phyloP scores from a whole-genome alignment of 2,797 vertebrate species.

The Helicolenus hilgendorfi region DNA sequence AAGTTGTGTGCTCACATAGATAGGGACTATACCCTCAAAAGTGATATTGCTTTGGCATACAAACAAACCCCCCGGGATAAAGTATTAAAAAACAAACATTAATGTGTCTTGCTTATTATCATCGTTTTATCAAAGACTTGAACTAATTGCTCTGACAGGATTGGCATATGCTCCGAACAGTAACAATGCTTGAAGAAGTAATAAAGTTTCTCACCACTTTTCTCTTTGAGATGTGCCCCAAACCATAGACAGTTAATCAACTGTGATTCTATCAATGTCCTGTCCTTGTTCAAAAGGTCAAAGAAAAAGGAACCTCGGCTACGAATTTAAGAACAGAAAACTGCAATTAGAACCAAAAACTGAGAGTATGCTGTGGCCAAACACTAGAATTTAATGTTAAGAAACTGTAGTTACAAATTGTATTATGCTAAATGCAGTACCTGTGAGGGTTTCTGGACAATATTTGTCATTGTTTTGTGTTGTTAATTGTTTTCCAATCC shows the following conservation, averaged over 20 bases:
- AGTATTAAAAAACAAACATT: not conserved
- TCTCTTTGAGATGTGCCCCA: not conserved
- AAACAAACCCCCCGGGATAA: not conserved
- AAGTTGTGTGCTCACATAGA: not conserved
- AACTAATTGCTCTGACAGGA: not conserved
- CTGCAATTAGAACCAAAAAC: not conserved
- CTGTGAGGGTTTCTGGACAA: too few species aligned
- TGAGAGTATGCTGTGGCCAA: not conserved
- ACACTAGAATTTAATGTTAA: not conserved
- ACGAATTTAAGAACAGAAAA: not conserved
- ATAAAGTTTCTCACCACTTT: not conserved
- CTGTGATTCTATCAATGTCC: not conserved
- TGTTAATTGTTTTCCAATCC: too few species aligned
- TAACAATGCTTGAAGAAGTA: not conserved
- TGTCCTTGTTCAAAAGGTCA: not conserved
- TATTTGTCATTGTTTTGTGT: too few species aligned
- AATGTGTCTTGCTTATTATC: not conserved
- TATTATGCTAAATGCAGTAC: too few species aligned
- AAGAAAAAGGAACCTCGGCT: not conserved
- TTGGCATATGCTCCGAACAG: not conserved
- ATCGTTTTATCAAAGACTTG: not conserved
- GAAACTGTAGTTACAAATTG: not conserved
- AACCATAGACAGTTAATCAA: not conserved
- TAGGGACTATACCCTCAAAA: not conserved
- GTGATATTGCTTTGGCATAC: not conserved